A percentile compares a stretch with the other conserved stretches of the same genome.
Evolutionary conservation across 2,888 invertebrate species (phyloP).

Genomic region (Timandra comae): DNA sequence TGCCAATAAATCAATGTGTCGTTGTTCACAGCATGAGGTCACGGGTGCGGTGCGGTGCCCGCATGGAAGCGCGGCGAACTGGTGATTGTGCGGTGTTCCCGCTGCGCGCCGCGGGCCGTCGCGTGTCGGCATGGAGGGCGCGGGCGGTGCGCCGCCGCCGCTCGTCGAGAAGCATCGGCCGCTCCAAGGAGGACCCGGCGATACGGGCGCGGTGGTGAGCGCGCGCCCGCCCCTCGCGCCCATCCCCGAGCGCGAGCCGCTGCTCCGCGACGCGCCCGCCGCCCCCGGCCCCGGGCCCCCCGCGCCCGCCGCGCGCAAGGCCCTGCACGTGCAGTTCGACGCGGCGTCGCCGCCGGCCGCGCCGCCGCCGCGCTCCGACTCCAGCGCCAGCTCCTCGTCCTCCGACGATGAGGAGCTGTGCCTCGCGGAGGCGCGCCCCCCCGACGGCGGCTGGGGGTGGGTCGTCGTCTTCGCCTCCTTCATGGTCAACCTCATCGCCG

Average conservation of each 20-base stretch:
- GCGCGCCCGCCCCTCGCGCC: conserved; percentile 46
- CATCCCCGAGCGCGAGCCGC: conserved; percentile 63
- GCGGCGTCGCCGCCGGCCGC: conserved; percentile 63
- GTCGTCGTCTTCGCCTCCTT: conserved; percentile 93
- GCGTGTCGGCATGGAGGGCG: conserved; percentile 66
- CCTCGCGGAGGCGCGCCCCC: conserved; percentile 82
- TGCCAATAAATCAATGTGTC: conserved; percentile 3
- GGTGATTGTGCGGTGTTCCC: conserved; percentile 61
- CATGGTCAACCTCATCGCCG: conserved; percentile 92
- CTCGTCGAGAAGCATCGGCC: conserved; percentile 54
- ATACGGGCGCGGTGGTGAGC: conserved; percentile 42
- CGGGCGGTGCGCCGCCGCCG: conserved; percentile 61
- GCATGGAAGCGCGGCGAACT: conserved; percentile 70
- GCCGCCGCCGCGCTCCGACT: conserved; percentile 55
- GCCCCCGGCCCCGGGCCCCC: conserved; percentile 20
- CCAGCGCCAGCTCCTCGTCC: conserved; percentile 72
- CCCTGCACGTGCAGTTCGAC: conserved; percentile 78
- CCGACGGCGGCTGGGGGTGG: conserved; percentile 96
- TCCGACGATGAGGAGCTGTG: conserved; percentile 80
- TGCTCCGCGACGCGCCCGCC: conserved; percentile 35
- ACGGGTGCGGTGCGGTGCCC: conserved; percentile 65
- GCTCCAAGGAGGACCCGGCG: conserved; percentile 68
- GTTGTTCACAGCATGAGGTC: conserved; percentile 71
- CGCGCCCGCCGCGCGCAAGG: conserved; percentile 42
- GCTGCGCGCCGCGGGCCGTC: conserved; percentile 59